Conservation (phyloP, 92 coral and sea anemone species). For the Phymanthus crucifer region DNA sequence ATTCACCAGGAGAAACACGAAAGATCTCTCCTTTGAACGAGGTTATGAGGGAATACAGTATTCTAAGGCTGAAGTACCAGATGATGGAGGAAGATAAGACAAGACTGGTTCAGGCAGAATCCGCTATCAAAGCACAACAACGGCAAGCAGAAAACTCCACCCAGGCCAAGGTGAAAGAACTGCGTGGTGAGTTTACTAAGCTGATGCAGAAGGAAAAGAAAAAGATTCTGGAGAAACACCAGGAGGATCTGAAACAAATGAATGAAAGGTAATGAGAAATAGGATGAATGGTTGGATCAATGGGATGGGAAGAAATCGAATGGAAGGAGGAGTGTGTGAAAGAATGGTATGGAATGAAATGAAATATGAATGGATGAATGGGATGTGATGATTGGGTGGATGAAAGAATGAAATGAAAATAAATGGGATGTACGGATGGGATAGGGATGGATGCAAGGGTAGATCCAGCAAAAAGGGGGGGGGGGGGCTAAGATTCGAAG, state of each 20-base stretch:
- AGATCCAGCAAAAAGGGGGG: too few species aligned
- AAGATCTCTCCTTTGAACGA: not conserved
- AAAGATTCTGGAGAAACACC: not conserved
- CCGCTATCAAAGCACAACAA: not conserved
- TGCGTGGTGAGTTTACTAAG: not conserved
- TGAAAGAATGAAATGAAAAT: too few species aligned
- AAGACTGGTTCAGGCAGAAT: slow-evolving; percentile 5
- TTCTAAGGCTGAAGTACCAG: slow-evolving; percentile 25
- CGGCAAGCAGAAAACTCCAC: not conserved
- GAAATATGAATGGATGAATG: not conserved
- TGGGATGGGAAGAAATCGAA: not conserved
- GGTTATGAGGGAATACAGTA: slow-evolving; percentile 2
- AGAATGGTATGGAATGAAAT: not conserved
- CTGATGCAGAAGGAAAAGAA: not conserved
- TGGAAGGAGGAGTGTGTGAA: not conserved
- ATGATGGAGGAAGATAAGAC: slow-evolving; percentile 15
- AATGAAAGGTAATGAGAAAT: not conserved
- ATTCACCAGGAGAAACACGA: not conserved
- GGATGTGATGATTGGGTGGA: not conserved
- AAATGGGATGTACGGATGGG: too few species aligned
- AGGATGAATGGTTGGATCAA: not conserved
- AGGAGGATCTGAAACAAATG: not conserved
- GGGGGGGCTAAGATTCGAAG: too few species aligned
- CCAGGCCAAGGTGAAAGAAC: slow-evolving; percentile 6
- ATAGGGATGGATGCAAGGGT: too few species aligned